Conservation (phyloP, 2,113 vertebrate species). For the Willisornis vidua region DNA sequence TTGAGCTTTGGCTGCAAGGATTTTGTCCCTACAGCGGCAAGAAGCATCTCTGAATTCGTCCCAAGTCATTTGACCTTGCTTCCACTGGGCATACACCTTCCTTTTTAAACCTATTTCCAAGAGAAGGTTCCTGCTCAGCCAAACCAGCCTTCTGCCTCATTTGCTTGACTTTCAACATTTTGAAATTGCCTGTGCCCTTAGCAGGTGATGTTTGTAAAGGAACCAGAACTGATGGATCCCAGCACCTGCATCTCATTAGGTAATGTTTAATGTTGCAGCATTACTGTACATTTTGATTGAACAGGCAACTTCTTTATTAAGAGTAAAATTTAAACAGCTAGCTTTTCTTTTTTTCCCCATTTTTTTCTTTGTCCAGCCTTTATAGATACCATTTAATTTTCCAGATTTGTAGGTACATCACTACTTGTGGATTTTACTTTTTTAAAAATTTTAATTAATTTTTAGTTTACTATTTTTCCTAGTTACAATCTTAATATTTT, state of each 20-base stretch:
- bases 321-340: background rate
- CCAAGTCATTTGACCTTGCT: too few species aligned
- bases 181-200: background rate
- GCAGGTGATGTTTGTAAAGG: background rate
- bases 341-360: fast-evolving
- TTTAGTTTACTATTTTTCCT: background rate
- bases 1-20: too few species aligned
- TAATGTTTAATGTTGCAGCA: background rate
- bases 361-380: background rate
- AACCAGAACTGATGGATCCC: background rate
- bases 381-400: background rate
- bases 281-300: background rate
- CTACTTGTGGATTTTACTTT: background rate
- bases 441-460: background rate
- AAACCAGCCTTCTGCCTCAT: background rate
- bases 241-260: background rate
- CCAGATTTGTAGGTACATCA: background rate
- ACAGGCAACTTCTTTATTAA: background rate
- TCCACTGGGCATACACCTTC: too few species aligned
- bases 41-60: too few species aligned
- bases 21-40: too few species aligned
- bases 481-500: background rate
- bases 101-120: too few species aligned
- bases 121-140: too few species aligned
- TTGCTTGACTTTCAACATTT: background rate